phyloP scores from a whole-genome alignment of 2,797 vertebrate genomes.

The Hippopotamyrus pictus region DNA sequence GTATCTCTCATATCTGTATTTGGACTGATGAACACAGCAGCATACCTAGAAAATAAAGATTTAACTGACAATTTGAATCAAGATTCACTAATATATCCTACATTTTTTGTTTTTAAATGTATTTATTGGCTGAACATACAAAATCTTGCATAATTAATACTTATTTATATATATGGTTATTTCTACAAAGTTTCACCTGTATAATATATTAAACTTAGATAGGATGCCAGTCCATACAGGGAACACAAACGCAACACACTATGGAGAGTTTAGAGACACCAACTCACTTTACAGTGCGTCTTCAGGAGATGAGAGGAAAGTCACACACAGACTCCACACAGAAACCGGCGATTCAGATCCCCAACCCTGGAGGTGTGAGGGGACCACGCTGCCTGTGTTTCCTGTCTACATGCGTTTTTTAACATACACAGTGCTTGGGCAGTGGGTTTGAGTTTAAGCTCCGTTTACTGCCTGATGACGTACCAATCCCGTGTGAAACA shows the following conservation, averaged over 20 bases:
- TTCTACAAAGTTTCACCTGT: background rate
- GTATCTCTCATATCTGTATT: background rate
- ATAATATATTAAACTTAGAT: background rate
- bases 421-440: background rate
- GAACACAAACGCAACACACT: background rate
- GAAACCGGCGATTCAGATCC: background rate
- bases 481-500: background rate
- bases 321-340: background rate
- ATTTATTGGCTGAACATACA: background rate
- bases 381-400: background rate
- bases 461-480: background rate
- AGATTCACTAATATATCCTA: background rate
- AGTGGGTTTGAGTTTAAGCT: background rate
- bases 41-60: background rate
- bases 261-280: background rate
- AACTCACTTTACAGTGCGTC: background rate
- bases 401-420: background rate
- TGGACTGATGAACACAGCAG: background rate
- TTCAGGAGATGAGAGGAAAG: background rate
- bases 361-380: background rate
- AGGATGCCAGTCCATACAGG: background rate
- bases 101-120: background rate
- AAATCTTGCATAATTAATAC: background rate
- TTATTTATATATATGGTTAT: background rate
- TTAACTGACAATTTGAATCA: background rate